Base-by-base conservation (phyloP, 2,113 vertebrate genomes). In the Lophura nycthemera region DNA sequence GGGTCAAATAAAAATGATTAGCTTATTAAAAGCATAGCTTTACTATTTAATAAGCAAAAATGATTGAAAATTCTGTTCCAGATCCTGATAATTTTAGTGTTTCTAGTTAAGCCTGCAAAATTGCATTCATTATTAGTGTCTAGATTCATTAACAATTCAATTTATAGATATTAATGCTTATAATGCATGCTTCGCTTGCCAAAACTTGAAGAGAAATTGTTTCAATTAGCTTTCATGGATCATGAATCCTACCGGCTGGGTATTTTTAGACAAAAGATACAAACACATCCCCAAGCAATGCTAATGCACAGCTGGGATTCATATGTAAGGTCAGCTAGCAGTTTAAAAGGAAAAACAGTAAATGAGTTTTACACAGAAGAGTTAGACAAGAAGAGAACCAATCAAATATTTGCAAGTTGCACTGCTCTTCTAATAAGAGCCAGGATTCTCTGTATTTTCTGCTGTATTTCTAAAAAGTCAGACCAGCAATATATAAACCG, bases 81-180 rank as follows among this genome's bases (percentile, higher is more conserved):
- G 97, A 98, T 98, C 96, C 97, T 97, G 97, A 98, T 98, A 98
- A 98, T 98, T 98, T 98, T 97, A 98, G 97, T 97, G 97, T 98
- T 98, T 98, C 98, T 98, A 97, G 98, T 98, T 98, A 98, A 98
- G 98, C 97, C 94, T 97, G 97, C 97, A 98, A 98, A 98, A 98
- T 98, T 98, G 97, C 97, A 98, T 98, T 98, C 98, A 98, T 98
- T 98, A 98, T 98, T 98, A 98, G 97, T 98, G 98, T 98, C 98
- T 98, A 98, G 97, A 98, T 98, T 98, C 97, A 98, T 98, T 98
- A 98, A 98, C 98, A 98, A 98, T 98, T 98, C 98, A 98, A 98
- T 98, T 98, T 98, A 98, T 98, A 98, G 97, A 98, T 98, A 98
- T 98, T 98, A 98, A 98, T 98, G 98, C 97, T 98, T 97, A 98